These are phyloP conservation scores for Bradypodion ventrale DNA, from an alignment of 2,797 vertebrate species.

Conservation along the genomic window DNA sequence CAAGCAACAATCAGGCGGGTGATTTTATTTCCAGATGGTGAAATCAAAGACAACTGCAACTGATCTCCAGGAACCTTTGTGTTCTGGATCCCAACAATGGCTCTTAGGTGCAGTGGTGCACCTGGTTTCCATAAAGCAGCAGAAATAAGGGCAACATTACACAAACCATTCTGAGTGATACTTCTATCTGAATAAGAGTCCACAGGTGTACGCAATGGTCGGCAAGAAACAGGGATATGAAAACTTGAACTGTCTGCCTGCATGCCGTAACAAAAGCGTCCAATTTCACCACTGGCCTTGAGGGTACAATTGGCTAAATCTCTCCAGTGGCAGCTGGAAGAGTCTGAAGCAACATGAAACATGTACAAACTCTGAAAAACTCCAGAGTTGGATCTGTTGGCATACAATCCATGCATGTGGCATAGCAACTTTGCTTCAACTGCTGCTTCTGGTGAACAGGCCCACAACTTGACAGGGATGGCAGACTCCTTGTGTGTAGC, in stretches of 20 bases:
- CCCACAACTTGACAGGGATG: constrained; percentile 26
- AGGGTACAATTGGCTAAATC: constrained; percentile 29
- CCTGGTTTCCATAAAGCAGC: constrained; percentile 29
- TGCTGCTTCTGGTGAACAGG: constrained; percentile 26
- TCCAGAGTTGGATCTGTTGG: constrained; percentile 21
- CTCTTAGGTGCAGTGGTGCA: constrained; percentile 11
- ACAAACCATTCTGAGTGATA: not conserved
- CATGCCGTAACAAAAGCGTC: constrained; percentile 30
- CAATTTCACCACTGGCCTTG: constrained; percentile 29
- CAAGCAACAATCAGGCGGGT: constrained; percentile 9
- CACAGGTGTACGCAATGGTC: constrained; percentile 15
- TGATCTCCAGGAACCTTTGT: not conserved
- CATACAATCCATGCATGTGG: constrained; percentile 31
- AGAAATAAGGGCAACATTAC: constrained; percentile 19
- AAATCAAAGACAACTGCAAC: constrained; percentile 25
- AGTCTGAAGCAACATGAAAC: constrained; percentile 26
- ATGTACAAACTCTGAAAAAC: constrained; percentile 17
- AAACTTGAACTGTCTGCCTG: not conserved
- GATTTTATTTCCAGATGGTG: constrained; percentile 14
- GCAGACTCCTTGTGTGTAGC: not conserved
- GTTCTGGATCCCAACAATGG: constrained; percentile 15
- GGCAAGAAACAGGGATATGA: constrained; percentile 28
- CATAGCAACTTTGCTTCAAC: constrained; percentile 28
- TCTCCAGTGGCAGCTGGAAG: constrained; percentile 21
- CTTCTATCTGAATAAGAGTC: not conserved